A percentile compares a stretch with the other conserved stretches of the same genome.
Conservation (phyloP, 2,797 vertebrate species). For the Arrhamphus sclerolepis region DNA sequence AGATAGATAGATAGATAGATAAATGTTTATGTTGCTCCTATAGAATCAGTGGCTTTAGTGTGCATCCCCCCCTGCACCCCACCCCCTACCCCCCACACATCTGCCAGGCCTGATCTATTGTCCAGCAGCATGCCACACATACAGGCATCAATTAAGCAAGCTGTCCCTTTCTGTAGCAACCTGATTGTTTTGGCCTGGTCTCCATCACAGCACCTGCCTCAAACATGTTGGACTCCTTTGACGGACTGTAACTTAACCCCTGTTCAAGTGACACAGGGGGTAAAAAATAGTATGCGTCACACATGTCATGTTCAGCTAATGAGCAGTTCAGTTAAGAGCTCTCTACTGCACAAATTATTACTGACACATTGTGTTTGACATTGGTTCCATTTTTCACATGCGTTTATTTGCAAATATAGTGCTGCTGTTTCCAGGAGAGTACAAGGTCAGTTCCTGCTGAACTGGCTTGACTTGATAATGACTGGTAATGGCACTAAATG, state of each 20-base stretch:
- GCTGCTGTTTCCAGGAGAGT: too few relatives aligned
- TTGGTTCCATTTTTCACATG: too few relatives aligned
- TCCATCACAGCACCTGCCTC: constrained; percentile 77
- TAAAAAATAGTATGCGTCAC: constrained; percentile 70
- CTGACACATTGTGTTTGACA: not conserved
- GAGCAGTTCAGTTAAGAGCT: constrained; percentile 37
- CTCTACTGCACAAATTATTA: constrained; percentile 26
- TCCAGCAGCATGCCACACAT: constrained; percentile 69
- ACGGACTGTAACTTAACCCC: constrained; percentile 70
- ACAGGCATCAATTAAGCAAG: constrained; percentile 74
- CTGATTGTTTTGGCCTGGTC: constrained; percentile 71
- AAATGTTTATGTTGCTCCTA: constrained; percentile 55
- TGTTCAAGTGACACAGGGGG: constrained; percentile 56
- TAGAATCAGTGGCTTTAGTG: constrained; percentile 61
- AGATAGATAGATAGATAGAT: not conserved
- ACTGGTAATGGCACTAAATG: too few relatives aligned
- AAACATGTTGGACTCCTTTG: constrained; percentile 72
- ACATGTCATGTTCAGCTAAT: constrained; percentile 46
- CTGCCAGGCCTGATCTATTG: constrained; percentile 75
- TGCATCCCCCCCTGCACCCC: constrained; percentile 26
- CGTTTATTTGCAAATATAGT: too few relatives aligned
- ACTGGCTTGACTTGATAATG: too few relatives aligned
- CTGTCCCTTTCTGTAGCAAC: constrained; percentile 67
- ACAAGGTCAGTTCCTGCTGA: too few relatives aligned
- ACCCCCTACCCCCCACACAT: constrained; percentile 59